Evolutionary conservation across 2,888 invertebrate species (phyloP), one percentile per base, ranked within the genome.

Genomic region (Panorpa germanica): DNA sequence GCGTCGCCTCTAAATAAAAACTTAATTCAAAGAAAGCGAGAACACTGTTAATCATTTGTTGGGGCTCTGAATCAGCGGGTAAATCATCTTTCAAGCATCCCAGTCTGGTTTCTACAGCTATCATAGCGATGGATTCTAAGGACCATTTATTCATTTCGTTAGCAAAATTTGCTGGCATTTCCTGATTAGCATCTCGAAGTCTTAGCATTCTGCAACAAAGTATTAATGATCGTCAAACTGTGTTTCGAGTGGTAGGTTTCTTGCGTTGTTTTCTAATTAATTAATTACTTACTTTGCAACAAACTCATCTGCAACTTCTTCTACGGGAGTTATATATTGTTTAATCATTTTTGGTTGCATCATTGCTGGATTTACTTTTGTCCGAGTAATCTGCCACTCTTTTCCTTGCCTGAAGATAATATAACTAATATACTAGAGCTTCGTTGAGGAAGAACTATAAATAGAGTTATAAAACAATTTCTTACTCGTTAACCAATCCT

Each of bases 341-440:
- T 59, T 58, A 1, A 62, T 52, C 23, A 57, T 45, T 40, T 65
- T 63, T 0, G 70, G 66, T 40, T 67, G 61, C 49, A 75, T 50
- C 46, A 75, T 53, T 16, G 67, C 57, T 31, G 67, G 68, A 44
- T 73, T 71, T 0, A 70, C 68, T 37, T 63, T 65, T 2, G 63
- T 61, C n/a, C 74, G 57, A 32, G 72, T 59, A 25, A 65, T 55
- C 14, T 67, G 61, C 74, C 75, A 75, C 38, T 65, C 50, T 12
- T 62, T 52, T 3, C 67, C 70, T 48, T 71, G 65, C 3, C 64
- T 65, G n/a, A n/a, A n/a, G n/a, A n/a, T n/a, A n/a, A n/a, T n/a
- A n/a, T n/a, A n/a, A n/a, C n/a, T n/a, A n/a, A n/a, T n/a, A n/a
- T n/a, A n/a, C n/a, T n/a, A n/a, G n/a, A n/a, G n/a, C n/a, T n/a